Conservation (phyloP, 2,888 invertebrate genomes). For the Ormyrus rosae region DNA sequence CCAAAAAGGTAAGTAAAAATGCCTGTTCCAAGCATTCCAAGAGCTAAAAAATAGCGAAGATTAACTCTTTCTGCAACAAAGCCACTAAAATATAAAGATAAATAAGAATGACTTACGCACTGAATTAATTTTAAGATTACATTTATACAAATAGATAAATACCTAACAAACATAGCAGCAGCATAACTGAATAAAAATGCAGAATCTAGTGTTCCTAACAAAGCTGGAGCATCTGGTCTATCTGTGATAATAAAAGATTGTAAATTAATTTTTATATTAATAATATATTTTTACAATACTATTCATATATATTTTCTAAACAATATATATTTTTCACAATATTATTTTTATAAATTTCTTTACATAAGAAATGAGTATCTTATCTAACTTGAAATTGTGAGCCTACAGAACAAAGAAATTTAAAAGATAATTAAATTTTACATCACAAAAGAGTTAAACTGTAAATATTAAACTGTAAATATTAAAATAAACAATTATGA, state of each 20-base stretch:
- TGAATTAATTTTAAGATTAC: neutral
- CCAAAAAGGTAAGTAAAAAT: constrained; percentile 85
- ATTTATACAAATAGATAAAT: constrained; percentile 54
- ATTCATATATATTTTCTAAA: too few relatives aligned
- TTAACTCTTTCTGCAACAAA: constrained; percentile 95
- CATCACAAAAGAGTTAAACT: neutral
- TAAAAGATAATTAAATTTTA: neutral
- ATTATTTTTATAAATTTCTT: neutral
- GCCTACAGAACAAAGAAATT: too few relatives aligned
- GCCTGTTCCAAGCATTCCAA: constrained; percentile 91
- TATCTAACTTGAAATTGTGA: too few relatives aligned
- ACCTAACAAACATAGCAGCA: constrained; percentile 91
- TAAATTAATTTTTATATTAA: too few relatives aligned
- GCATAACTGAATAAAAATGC: constrained; percentile 96
- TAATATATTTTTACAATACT: too few relatives aligned
- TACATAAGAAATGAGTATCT: neutral
- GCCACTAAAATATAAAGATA: constrained; percentile 78
- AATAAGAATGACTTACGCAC: too few relatives aligned
- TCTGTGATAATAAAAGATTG: constrained; percentile 75
- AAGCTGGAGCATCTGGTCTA: constrained; percentile 82
- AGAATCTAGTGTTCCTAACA: constrained; percentile 92
- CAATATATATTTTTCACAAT: too few relatives aligned
- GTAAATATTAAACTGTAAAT: neutral
- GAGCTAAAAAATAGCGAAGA: constrained; percentile 90
- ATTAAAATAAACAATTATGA: neutral